Percentiles rank a stretch among this genome's conserved stretches.
phyloP scores from a whole-genome alignment of 1,140 invertebrate species.

The Tetramorium parvispinum region DNA sequence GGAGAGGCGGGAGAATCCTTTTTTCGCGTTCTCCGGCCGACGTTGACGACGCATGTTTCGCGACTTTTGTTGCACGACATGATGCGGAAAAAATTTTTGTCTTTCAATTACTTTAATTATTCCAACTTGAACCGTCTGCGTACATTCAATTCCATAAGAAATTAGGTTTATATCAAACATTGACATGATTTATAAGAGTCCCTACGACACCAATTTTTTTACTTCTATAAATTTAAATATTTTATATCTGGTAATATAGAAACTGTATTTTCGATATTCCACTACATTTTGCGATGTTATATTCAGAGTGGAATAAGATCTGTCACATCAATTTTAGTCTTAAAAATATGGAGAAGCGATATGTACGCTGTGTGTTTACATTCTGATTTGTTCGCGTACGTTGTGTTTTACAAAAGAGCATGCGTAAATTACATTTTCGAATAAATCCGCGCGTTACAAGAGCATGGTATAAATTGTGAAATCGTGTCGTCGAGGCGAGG shows the following conservation, averaged over 20 bases:
- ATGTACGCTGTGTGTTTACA: not conserved
- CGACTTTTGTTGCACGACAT: slow-evolving; percentile 32
- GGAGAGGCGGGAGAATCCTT: slow-evolving; percentile 40
- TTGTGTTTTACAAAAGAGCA: slow-evolving; percentile 10
- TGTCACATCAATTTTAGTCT: slow-evolving; percentile 17
- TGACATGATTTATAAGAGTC: not conserved
- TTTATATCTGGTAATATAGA: not conserved
- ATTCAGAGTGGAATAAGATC: not conserved
- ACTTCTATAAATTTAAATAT: slow-evolving; percentile 1
- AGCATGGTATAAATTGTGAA: slow-evolving; percentile 44
- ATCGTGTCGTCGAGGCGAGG: slow-evolving; percentile 48
- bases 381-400: slow-evolving; percentile 2
- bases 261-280: not conserved
- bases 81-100: slow-evolving; percentile 9
- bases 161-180: not conserved
- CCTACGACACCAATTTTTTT: not conserved
- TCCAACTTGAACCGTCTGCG: not conserved
- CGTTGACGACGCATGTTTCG: slow-evolving; percentile 10
- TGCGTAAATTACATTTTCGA: slow-evolving; percentile 25
- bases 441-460: slow-evolving; percentile 32
- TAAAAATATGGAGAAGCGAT: slow-evolving; percentile 7
- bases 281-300: not conserved
- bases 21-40: slow-evolving; percentile 60
- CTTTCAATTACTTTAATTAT: slow-evolving; percentile 11
- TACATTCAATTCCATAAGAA: not conserved